A percentile compares a stretch with the other conserved stretches of the same genome.
These are phyloP conservation scores for Rhagoletis pomonella DNA, from an alignment of 1,140 invertebrate genomes.

Conservation along the genomic window DNA sequence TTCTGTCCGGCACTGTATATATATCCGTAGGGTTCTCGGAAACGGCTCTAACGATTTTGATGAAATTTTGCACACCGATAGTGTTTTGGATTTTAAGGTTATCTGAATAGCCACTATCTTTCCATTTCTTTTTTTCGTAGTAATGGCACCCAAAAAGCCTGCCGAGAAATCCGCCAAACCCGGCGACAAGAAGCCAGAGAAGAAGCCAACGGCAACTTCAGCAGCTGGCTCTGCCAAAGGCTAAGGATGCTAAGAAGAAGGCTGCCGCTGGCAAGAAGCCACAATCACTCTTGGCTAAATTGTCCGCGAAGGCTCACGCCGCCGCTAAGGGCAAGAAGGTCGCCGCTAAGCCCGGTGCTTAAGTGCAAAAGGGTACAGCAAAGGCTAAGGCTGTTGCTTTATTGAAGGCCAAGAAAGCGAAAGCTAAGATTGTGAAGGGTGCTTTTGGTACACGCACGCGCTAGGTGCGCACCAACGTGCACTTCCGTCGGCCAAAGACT, in stretches of 20 bases:
- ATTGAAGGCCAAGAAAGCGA: slow-evolving; percentile 79
- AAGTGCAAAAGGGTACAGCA: slow-evolving; percentile 74
- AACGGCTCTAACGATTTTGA: no score
- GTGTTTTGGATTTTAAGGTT: no score
- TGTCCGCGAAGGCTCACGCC: slow-evolving; percentile 71
- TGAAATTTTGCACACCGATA: no score
- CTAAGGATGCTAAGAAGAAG: slow-evolving; percentile 78
- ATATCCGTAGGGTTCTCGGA: no score
- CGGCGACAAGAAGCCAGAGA: slow-evolving; percentile 73
- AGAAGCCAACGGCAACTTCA: slow-evolving; percentile 66
- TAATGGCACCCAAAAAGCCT: slow-evolving; percentile 81
- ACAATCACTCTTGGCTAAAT: slow-evolving; percentile 72
- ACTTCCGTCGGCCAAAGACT: slow-evolving; percentile 95
- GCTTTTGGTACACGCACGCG: slow-evolving; percentile 88
- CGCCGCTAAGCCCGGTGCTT: slow-evolving; percentile 65
- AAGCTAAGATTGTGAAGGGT: slow-evolving; percentile 94
- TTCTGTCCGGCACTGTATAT: no score
- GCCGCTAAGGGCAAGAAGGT: slow-evolving; percentile 68
- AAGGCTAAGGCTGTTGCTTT: slow-evolving; percentile 76
- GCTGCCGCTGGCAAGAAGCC: slow-evolving; percentile 74
- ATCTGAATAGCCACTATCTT: no score
- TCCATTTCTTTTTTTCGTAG: slow-evolving; percentile 75
- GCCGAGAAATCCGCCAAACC: slow-evolving; percentile 78
- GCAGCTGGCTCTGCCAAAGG: slow-evolving; percentile 77
- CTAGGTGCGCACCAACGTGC: slow-evolving; percentile 95